Evolutionary conservation across 2,113 vertebrate genomes (phyloP).

Genomic region (Takifugu flavidus): DNA sequence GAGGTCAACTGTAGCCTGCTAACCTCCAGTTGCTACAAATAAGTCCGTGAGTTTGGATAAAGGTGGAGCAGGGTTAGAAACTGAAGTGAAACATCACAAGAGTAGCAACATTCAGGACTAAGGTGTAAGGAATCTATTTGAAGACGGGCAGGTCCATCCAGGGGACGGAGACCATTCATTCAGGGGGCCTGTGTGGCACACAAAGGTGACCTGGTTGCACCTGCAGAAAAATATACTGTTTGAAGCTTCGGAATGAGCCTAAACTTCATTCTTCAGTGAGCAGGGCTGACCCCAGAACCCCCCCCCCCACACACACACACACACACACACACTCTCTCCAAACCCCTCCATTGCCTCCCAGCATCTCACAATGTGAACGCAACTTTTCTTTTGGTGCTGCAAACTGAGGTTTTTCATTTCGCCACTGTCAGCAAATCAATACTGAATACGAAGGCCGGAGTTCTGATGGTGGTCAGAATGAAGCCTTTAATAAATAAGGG

Average conservation of each 20-base stretch:
- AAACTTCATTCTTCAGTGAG: neutral
- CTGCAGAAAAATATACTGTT: constrained; percentile 15
- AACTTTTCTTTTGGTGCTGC: constrained; percentile 63
- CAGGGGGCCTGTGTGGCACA: too few relatives aligned
- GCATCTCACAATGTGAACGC: constrained; percentile 56
- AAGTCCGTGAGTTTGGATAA: too few relatives aligned
- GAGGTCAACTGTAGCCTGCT: too few relatives aligned
- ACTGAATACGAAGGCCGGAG: constrained; percentile 54
- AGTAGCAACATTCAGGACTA: too few relatives aligned
- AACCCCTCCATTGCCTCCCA: constrained; percentile 38
- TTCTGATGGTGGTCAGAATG: constrained; percentile 40
- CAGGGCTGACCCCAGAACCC: neutral
- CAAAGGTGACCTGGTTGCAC: neutral
- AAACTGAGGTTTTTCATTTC: constrained; percentile 78
- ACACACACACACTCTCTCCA: constrained; percentile 5
- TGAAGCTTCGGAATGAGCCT: constrained; percentile 15
- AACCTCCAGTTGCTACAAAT: too few relatives aligned
- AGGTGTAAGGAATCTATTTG: too few relatives aligned
- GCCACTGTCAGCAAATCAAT: constrained; percentile 78
- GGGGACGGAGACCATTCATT: too few relatives aligned
- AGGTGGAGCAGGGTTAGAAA: too few relatives aligned
- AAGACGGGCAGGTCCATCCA: too few relatives aligned
- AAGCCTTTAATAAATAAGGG: constrained; percentile 40
- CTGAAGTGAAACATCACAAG: too few relatives aligned
- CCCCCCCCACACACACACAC: constrained; percentile 7